Evolutionary conservation across 1,140 invertebrate species (phyloP).

Genomic region (Rhizoglyphus robini): DNA sequence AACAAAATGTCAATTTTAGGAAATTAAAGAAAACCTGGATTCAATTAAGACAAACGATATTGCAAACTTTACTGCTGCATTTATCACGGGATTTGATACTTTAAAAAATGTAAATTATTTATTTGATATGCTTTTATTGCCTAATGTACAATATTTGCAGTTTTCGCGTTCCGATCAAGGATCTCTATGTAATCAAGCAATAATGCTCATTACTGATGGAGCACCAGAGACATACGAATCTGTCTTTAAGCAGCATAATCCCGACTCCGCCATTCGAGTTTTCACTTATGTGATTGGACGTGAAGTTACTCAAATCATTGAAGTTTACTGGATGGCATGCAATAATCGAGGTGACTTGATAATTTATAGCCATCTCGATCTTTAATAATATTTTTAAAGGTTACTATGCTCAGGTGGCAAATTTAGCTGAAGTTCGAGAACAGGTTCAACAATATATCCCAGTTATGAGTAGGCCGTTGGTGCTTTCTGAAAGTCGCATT

Average conservation of each 20-base stretch:
- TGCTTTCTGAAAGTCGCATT: conserved; percentile 54
- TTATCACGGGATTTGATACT: conserved; percentile 76
- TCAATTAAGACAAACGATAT: conserved; percentile 61
- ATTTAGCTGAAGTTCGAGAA: conserved; percentile 75
- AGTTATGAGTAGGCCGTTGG: conserved; percentile 72
- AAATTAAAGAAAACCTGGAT: conserved; percentile 61
- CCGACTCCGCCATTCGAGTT: conserved; percentile 56
- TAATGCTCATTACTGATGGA: conserved; percentile 96
- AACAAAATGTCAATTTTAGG: background rate
- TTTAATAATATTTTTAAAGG: conserved; percentile 35
- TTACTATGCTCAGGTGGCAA: conserved; percentile 83
- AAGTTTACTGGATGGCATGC: conserved; percentile 95
- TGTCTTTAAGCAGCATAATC: conserved; percentile 74
- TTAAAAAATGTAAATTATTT: conserved; percentile 33
- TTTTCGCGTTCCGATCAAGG: conserved; percentile 42
- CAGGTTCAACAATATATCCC: conserved; percentile 75
- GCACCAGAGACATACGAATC: conserved; percentile 83
- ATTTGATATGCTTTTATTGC: background rate
- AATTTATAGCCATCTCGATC: background rate
- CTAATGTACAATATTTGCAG: conserved; percentile 8
- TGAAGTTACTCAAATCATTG: conserved; percentile 76
- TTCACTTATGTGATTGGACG: conserved; percentile 95
- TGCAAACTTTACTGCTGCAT: conserved; percentile 81
- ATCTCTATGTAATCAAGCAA: conserved; percentile 85
- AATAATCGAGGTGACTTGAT: conserved; percentile 50